A percentile compares a stretch with the other conserved stretches of the same genome.
Evolutionary conservation across 2,888 invertebrate genomes (phyloP).

Genomic region (Norana najaformis): DNA sequence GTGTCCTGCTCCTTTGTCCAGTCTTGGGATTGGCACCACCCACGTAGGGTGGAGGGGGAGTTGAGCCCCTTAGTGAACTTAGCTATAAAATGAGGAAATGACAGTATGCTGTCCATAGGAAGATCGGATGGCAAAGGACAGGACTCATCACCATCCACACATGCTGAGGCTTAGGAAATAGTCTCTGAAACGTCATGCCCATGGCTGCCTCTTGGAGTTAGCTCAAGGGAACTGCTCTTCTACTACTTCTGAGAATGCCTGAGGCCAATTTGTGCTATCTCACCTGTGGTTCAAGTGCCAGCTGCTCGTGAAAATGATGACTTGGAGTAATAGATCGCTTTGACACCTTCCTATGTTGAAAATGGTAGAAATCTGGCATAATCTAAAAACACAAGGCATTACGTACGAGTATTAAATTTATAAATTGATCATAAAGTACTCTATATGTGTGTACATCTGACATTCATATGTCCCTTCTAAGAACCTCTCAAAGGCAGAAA

Average conservation of each 20-base stretch:
- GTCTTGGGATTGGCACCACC: too few species aligned
- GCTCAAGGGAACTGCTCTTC: neutral
- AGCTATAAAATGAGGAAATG: too few species aligned
- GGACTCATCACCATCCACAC: neutral
- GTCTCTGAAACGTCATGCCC: neutral
- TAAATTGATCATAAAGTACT: neutral
- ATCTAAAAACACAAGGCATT: conserved; percentile 29
- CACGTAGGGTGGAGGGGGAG: too few species aligned
- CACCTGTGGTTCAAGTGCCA: conserved; percentile 28
- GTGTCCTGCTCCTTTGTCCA: too few species aligned
- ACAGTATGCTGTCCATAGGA: neutral
- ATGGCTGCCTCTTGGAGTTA: neutral
- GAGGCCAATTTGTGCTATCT: neutral
- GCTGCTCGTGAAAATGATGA: conserved; percentile 27
- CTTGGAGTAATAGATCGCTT: conserved; percentile 36
- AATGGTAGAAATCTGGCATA: conserved; percentile 37
- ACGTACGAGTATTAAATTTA: neutral
- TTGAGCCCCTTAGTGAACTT: too few species aligned
- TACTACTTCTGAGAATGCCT: neutral
- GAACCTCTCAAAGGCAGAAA: neutral
- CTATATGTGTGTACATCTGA: too few species aligned
- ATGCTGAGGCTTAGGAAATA: neutral
- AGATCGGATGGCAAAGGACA: neutral
- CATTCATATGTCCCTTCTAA: neutral
- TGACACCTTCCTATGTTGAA: conserved; percentile 33